Conservation (phyloP, 2,797 vertebrate species). For the Gadopsis bispinosus region DNA sequence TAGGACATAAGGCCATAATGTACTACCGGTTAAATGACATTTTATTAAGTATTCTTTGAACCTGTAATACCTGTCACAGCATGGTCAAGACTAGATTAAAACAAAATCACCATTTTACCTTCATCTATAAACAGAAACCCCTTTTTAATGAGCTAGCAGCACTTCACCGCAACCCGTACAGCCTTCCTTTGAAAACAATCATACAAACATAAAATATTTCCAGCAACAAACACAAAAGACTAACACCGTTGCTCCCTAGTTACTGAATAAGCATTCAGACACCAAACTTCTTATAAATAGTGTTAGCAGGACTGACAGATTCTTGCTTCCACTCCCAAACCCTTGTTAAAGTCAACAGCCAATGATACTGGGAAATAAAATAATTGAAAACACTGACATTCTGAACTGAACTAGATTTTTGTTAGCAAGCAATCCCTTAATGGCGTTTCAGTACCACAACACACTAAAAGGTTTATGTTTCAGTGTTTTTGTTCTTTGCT, state of each 20-base stretch:
- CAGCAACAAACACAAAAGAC: conserved; percentile 20
- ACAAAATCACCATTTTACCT: conserved; percentile 3
- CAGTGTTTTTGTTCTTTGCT: neutral
- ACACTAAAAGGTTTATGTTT: neutral
- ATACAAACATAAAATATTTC: neutral
- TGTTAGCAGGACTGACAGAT: conserved; percentile 15
- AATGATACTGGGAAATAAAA: neutral
- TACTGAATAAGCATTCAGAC: conserved; percentile 20
- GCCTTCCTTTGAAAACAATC: conserved; percentile 41
- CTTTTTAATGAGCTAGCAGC: conserved; percentile 47
- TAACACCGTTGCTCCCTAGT: neutral
- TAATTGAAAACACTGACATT: conserved; percentile 22
- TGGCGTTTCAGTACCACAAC: conserved; percentile 9
- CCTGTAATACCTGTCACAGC: conserved; percentile 4
- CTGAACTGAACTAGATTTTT: conserved; percentile 19
- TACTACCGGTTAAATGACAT: conserved; percentile 13
- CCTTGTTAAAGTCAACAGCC: neutral
- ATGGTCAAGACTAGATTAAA: conserved; percentile 46
- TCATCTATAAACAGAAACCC: conserved; percentile 52
- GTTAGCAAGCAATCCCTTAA: conserved; percentile 30
- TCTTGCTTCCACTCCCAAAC: neutral
- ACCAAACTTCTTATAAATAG: conserved; percentile 23
- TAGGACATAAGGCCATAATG: conserved; percentile 10
- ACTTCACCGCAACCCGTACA: conserved; percentile 13
- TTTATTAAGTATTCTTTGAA: conserved; percentile 15